Evolutionary conservation across 2,113 vertebrate genomes (phyloP).

Genomic region (Ondatra zibethicus): DNA sequence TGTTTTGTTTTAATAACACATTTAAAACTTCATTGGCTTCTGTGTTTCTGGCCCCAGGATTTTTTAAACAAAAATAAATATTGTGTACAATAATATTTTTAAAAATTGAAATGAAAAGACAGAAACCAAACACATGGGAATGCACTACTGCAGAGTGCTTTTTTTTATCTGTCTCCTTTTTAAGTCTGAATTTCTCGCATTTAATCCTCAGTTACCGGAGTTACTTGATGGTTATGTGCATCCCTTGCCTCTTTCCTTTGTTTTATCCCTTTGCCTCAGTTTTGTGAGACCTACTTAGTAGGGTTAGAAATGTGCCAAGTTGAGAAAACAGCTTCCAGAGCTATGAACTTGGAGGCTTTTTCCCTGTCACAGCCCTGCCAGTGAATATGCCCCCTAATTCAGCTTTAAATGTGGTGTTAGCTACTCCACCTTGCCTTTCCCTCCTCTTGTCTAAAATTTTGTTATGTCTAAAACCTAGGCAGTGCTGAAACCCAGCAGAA

Average conservation of each 20-base stretch:
- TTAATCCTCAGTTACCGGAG: background rate
- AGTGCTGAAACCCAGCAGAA: background rate
- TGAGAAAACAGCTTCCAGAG: background rate
- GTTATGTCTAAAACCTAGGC: background rate
- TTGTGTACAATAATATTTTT: background rate
- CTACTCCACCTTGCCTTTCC: background rate
- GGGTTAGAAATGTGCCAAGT: background rate
- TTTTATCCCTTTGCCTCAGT: background rate
- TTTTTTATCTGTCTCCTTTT: background rate
- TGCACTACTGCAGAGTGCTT: background rate
- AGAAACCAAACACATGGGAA: background rate
- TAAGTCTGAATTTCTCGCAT: slow-evolving; percentile 1
- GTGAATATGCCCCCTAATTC: background rate
- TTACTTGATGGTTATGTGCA: background rate
- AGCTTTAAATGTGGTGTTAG: background rate
- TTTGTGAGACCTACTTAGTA: background rate
- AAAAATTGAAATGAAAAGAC: background rate
- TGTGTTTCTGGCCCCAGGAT: background rate
- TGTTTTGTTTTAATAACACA: background rate
- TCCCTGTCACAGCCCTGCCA: too few relatives aligned
- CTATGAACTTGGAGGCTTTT: background rate
- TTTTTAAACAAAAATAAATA: background rate
- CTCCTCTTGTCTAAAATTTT: background rate
- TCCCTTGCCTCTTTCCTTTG: background rate
- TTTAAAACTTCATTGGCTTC: background rate